Base-by-base conservation (phyloP, 2,888 invertebrate genomes). In the Anticlea derivata region DNA sequence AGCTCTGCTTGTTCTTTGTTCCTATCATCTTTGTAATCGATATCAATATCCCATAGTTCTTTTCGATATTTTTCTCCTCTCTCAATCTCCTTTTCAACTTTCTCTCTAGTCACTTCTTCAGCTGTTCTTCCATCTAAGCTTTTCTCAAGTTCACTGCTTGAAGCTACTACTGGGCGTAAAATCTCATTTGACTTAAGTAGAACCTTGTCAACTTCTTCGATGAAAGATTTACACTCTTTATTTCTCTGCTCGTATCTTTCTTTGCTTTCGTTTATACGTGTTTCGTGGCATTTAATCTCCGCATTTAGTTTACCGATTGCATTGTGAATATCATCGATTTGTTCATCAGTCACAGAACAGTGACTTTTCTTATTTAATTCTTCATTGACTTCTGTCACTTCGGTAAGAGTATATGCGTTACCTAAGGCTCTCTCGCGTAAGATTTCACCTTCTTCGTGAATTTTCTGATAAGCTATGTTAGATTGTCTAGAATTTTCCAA, bases 401-500 rank as follows among this genome's bases (percentile, higher is more conserved):
- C 60, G 30, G 30, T 59, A 12, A 59, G 51, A 34, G 57, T 55
- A 29, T 23, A 13, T 1, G 33, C 12, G 10, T 38, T 52, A 37
- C 46, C 35, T 17, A 37, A 23, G 11, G 54, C 58, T 17, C 57
- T 60, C 29, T 68, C 66, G 22, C 58, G 66, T 17, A 75, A 58
- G 1, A 47, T 55, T 13, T 75, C 73, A 5, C 72, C 66, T 59
- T 83, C 81, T 49, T 78, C 75, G 59, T 80, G 81, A 17, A 90
- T 69, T 63, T 83, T 81, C 55, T 86, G 75, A 64, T 83, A 90
- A 26, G 66, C 77, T 8, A 83, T 54, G 57, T 84, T 86, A 12
- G 88, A 88, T 60, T 84, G 80, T 55, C 71, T 80, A 8, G 85
- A 91, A 60, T 80, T 86, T 65, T 88, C 87, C 38, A 91, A 70